Percentiles rank a stretch among this genome's conserved stretches.
Conservation (phyloP, 2,113 vertebrate species). For the Crotalus viridis region DNA sequence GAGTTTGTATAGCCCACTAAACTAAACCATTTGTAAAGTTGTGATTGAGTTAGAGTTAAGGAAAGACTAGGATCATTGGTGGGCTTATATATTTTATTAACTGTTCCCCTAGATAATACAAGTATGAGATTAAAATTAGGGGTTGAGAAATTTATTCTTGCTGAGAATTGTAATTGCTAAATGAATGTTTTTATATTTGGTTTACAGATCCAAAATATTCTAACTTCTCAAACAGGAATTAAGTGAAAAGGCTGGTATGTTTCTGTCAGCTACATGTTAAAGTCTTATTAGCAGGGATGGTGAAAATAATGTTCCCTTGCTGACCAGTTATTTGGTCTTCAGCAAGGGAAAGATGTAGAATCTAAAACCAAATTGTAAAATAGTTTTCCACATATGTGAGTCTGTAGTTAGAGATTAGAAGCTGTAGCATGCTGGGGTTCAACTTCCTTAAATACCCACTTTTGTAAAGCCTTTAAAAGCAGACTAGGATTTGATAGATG, state of each 20-base stretch:
- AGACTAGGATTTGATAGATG: background rate
- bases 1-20: too few species aligned
- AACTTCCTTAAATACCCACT: background rate
- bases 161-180: background rate
- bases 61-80: too few species aligned
- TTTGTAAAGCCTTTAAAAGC: constrained; percentile 11
- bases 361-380: constrained; percentile 3
- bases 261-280: fast-evolving
- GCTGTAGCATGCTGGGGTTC: background rate
- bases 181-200: background rate
- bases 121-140: background rate
- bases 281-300: background rate
- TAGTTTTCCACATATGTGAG: constrained; percentile 2
- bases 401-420: constrained; percentile 29
- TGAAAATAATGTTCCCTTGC: background rate
- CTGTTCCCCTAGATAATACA: background rate
- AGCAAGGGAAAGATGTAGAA: fast-evolving
- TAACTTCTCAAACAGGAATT: background rate
- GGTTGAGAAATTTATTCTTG: background rate
- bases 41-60: background rate
- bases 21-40: too few species aligned
- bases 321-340: constrained; percentile 15
- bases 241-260: background rate
- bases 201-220: background rate
- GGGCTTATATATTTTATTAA: background rate